phyloP scores from a whole-genome alignment of 2,797 vertebrate species.

The Schizopygopsis malacanthus region DNA sequence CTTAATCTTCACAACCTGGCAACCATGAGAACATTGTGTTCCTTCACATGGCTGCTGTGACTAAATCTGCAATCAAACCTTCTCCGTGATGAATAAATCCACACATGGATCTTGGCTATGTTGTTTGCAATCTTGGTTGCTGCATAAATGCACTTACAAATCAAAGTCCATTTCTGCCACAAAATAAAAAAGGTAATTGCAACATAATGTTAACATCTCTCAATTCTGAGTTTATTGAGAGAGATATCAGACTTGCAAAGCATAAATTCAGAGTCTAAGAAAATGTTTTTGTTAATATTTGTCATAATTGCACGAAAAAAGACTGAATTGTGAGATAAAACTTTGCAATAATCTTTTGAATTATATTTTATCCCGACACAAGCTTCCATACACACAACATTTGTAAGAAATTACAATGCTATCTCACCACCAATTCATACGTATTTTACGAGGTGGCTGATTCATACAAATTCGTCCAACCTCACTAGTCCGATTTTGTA shows the following conservation, averaged over 20 bases:
- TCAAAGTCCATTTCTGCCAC: not conserved
- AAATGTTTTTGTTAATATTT: not conserved
- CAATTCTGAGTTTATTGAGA: not conserved
- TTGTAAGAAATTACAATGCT: not conserved
- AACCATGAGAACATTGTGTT: not conserved
- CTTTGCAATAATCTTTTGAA: not conserved
- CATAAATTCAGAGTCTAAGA: not conserved
- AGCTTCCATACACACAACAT: not conserved
- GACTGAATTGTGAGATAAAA: too few relatives aligned
- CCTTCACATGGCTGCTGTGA: not conserved
- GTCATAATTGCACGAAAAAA: not conserved
- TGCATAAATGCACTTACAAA: not conserved
- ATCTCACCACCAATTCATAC: too few relatives aligned
- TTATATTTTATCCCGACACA: not conserved
- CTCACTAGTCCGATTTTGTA: too few relatives aligned
- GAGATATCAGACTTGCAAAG: not conserved
- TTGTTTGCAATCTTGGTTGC: not conserved
- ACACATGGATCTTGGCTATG: not conserved
- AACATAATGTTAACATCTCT: not conserved
- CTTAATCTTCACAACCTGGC: conserved; percentile 3
- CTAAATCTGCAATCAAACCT: not conserved
- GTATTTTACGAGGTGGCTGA: too few relatives aligned
- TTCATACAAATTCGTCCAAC: too few relatives aligned
- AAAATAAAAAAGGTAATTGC: not conserved
- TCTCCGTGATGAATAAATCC: not conserved